Evolutionary conservation across 2,888 invertebrate species (phyloP), one percentile per base, ranked within the genome.

Genomic region (Patella caerulea): DNA sequence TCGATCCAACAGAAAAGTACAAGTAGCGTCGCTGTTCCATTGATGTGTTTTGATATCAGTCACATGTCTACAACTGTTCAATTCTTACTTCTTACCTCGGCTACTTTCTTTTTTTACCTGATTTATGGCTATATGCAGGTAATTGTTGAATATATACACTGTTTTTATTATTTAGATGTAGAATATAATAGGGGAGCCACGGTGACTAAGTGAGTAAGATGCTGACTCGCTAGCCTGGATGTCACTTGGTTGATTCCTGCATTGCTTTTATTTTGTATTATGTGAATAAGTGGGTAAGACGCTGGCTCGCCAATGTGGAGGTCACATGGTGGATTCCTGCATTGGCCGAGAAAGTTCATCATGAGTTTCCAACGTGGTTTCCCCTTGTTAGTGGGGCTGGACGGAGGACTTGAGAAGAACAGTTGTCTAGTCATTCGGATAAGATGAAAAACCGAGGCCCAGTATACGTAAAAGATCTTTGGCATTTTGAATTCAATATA

Each of bases 31-130:
- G 69, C 76, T 15, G 71, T 94, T n/a, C 81, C 83, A 52, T 79
- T 96, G 77, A 91, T 96, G 78, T 96, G 95, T 89, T 93, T 96
- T 83, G 94, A 96, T 89, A 93, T 97, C 76, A 94, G 94, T 14
- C 91, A 93, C 71, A 94, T 94, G 83, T 94, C 94, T 80, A 93
- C 93, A 86, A 93, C 94, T 24, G 92, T 93, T 4, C 97, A 97
- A 91, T 96, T 98, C 90, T 81, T 95, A 2, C 92, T 95, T 74
- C 96, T 96, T 89, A 95, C 95, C 75, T 88, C 93, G 45, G 96
- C 96, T 76, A 96, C 97, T 11, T 97, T 98, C 92, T 91, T 95
- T 82, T 96, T 97, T 89, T 98, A 96, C 92, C 92, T 98, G 79
- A 93, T 97, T 0, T 98, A 98, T 93, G 98, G 98, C 75, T 98